A percentile compares a stretch with the other conserved stretches of the same genome.
These are phyloP conservation scores for Australoheros scitulus DNA, from an alignment of 2,113 vertebrate species.

Conservation along the genomic window DNA sequence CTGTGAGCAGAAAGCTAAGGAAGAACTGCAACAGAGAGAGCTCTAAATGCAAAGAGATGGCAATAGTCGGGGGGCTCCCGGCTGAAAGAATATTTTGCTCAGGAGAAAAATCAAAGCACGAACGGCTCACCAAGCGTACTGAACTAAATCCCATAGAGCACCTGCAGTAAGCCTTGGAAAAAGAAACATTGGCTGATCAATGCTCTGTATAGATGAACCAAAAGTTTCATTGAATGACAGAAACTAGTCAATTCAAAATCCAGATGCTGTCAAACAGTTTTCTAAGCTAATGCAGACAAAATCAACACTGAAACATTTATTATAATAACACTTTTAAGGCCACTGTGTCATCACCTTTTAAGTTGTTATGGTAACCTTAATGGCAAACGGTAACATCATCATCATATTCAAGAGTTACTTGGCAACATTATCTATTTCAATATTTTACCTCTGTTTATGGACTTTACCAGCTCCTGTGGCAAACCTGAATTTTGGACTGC, in stretches of 20 bases:
- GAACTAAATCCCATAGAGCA: background rate
- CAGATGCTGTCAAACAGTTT: background rate
- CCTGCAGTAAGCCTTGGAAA: background rate
- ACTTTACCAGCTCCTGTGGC: background rate
- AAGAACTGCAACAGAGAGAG: background rate
- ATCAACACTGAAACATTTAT: background rate
- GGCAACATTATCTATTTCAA: background rate
- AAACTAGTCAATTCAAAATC: background rate
- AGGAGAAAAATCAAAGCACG: background rate
- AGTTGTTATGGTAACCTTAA: background rate
- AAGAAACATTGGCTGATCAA: background rate
- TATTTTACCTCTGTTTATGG: background rate
- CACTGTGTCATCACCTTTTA: background rate
- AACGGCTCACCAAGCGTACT: background rate
- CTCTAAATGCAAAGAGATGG: background rate
- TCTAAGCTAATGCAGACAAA: no score
- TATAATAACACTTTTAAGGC: background rate
- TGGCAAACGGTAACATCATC: background rate
- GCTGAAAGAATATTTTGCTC: background rate
- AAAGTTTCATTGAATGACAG: background rate
- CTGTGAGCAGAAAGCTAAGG: background rate
- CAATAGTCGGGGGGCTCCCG: background rate
- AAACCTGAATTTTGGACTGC: background rate
- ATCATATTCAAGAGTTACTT: background rate
- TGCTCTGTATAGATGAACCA: background rate